Evolutionary conservation across 1,140 invertebrate species (phyloP).

Genomic region (Drosophila busckii): DNA sequence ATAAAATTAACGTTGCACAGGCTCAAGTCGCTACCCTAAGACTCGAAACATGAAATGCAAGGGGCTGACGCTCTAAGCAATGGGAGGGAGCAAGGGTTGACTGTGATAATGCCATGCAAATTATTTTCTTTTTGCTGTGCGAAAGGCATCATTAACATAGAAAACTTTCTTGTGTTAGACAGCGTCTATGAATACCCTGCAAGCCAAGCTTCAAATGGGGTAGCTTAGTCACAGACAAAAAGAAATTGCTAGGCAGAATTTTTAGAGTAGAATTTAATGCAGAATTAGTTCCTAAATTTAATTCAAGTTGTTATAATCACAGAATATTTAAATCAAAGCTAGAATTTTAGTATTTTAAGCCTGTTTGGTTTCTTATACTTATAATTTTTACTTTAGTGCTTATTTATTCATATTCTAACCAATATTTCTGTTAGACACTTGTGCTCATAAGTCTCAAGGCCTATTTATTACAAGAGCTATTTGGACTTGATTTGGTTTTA

Average conservation of each 20-base stretch:
- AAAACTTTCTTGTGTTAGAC: neutral
- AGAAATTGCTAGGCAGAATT: too few species aligned
- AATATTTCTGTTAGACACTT: slow-evolving; percentile 40
- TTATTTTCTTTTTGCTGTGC: slow-evolving; percentile 40
- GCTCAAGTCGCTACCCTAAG: neutral
- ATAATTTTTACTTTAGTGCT: too few species aligned
- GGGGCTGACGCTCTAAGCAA: slow-evolving; percentile 1
- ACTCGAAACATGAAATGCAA: slow-evolving; percentile 61
- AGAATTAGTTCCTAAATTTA: too few species aligned
- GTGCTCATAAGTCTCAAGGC: too few species aligned
- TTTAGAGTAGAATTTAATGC: too few species aligned
- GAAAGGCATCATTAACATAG: slow-evolving; percentile 39
- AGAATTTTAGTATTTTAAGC: too few species aligned
- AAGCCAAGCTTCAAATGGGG: neutral
- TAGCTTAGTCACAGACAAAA: too few species aligned
- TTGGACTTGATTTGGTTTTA: slow-evolving; percentile 65
- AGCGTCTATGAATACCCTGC: slow-evolving; percentile 5
- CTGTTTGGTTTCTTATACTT: too few species aligned
- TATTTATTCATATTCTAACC: neutral
- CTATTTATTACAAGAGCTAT: too few species aligned
- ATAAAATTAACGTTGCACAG: slow-evolving; percentile 69
- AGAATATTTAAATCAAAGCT: too few species aligned
- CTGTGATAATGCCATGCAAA: slow-evolving; percentile 32
- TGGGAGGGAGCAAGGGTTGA: slow-evolving; percentile 1
- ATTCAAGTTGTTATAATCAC: too few species aligned